phyloP scores from a whole-genome alignment of 2,797 vertebrate species.

The Silurus aristotelis region DNA sequence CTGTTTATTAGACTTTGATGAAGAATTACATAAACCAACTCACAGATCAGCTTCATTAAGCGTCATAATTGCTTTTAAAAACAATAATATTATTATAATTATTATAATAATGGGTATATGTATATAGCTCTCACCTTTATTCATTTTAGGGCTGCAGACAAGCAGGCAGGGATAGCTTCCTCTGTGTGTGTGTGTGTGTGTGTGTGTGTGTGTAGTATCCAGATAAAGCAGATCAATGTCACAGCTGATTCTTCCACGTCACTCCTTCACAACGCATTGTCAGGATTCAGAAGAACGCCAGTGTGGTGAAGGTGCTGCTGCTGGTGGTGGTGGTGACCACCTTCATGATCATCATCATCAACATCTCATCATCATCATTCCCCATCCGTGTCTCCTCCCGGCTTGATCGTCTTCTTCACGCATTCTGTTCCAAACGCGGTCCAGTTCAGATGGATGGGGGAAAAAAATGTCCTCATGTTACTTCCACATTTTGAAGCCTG shows the following conservation, averaged over 20 bases:
- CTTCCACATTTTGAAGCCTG: background rate
- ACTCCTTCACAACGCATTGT: conserved; percentile 46
- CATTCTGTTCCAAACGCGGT: conserved; percentile 45
- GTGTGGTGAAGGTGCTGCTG: background rate
- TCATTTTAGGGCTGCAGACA: conserved; percentile 19
- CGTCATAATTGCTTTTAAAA: background rate
- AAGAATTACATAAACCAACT: background rate
- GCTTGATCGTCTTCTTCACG: conserved; percentile 10
- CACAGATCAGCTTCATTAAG: background rate
- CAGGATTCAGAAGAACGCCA: conserved; percentile 26
- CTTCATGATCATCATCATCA: too few species aligned
- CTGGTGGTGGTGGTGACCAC: background rate
- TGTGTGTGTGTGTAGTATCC: conserved; percentile 1
- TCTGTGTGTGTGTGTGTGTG: too few species aligned
- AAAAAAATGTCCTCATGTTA: background rate
- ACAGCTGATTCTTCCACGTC: conserved; percentile 53
- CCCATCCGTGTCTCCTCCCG: conserved; percentile 38
- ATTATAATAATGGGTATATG: background rate
- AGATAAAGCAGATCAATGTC: conserved; percentile 49
- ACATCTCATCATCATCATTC: conserved; percentile 32
- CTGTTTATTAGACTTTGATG: background rate
- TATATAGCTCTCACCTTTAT: conserved; percentile 8
- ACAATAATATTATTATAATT: background rate
- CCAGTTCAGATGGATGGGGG: background rate
- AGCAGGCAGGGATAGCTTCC: background rate